Percentiles rank a stretch among this genome's conserved stretches.
These are phyloP conservation scores for Callipepla californica DNA, from an alignment of 2,113 vertebrate genomes.

Conservation along the genomic window DNA sequence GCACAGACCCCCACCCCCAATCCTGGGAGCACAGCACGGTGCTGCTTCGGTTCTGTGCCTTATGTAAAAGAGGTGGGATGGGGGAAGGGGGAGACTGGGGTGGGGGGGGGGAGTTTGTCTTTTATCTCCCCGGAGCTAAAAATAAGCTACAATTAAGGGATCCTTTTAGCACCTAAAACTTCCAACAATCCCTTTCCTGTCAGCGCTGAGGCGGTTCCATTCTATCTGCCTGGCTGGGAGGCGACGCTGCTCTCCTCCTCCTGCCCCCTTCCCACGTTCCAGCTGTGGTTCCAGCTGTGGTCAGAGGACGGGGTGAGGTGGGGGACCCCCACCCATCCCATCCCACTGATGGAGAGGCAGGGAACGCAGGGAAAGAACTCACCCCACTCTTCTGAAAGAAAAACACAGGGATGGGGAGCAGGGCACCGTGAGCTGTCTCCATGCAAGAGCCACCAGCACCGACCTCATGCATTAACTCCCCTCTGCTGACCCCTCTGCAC, in stretches of 20 bases:
- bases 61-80: neutral
- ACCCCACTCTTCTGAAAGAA: neutral
- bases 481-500: neutral
- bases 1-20: neutral
- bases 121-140: constrained; percentile 25
- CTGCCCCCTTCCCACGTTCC: neutral
- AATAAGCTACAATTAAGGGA: constrained; percentile 5
- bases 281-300: accelerated
- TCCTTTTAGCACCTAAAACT: constrained; percentile 24
- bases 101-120: neutral
- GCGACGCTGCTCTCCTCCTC: neutral
- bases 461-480: too few species aligned
- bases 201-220: constrained; percentile 6
- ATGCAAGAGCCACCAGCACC: accelerated
- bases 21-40: accelerated
- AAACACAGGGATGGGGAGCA: neutral
- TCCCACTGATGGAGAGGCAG: neutral
- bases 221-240: constrained; percentile 17
- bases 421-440: neutral
- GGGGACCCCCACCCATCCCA: neutral
- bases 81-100: neutral
- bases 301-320: accelerated
- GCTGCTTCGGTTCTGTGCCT: neutral
- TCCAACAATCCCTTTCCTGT: constrained; percentile 9
- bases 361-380: neutral